Conservation (phyloP, 92 coral and sea anemone genomes). For the Phenganax marumi region DNA sequence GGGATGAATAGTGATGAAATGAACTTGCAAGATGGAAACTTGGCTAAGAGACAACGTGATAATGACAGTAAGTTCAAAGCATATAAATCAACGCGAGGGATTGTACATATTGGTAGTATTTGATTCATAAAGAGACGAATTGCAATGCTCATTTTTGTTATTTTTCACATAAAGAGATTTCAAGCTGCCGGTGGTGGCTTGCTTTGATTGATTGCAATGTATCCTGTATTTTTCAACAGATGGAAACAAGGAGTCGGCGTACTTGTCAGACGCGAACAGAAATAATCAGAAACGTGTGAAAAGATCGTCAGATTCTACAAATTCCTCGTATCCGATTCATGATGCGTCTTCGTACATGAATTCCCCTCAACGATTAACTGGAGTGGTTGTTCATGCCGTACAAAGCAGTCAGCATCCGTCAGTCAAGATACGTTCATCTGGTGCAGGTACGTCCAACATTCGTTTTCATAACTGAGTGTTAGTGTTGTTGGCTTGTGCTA, state of each 20-base stretch:
- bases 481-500: background rate
- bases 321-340: too few species aligned
- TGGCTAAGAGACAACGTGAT: too few species aligned
- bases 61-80: too few species aligned
- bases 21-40: too few species aligned
- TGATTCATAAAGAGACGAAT: background rate
- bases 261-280: background rate
- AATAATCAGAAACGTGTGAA: background rate
- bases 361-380: constrained; percentile 21
- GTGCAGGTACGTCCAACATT: background rate
- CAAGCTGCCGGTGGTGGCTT: background rate
- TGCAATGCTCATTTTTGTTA: too few species aligned
- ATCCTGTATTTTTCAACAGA: constrained; percentile 7
- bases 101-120: background rate
- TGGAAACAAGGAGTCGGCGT: constrained; percentile 23
- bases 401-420: constrained; percentile 42
- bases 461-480: background rate
- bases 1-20: background rate
- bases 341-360: constrained; percentile 11
- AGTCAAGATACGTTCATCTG: constrained; percentile 24
- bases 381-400: constrained; percentile 27
- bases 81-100: too few species aligned
- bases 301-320: constrained; percentile 15
- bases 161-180: background rate
- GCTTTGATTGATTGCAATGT: background rate